phyloP scores from a whole-genome alignment of 2,888 invertebrate species.

The Empis livida region DNA sequence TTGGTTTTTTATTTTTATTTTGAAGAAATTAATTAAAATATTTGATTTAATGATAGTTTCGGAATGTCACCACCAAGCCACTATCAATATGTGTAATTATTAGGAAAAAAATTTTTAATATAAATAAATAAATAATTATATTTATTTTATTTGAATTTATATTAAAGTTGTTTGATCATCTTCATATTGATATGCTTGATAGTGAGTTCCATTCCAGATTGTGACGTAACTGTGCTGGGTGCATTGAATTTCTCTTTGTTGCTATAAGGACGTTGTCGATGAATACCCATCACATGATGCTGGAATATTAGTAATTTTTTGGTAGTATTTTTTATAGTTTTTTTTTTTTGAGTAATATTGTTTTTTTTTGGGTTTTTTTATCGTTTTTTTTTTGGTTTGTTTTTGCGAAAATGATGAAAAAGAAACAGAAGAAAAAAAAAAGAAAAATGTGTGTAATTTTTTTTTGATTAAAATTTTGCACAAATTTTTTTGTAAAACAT shows the following conservation, averaged over 20 bases:
- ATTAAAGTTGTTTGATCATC: constrained; percentile 19
- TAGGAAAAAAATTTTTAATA: too few species aligned
- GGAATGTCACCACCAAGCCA: too few species aligned
- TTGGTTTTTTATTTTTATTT: constrained; percentile 2
- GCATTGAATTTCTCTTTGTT: constrained; percentile 22
- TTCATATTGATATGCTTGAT: constrained; percentile 18
- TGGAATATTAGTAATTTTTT: constrained; percentile 36
- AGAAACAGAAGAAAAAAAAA: constrained; percentile 3
- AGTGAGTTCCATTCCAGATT: constrained; percentile 20
- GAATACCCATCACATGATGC: constrained; percentile 60
- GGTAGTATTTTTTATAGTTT: not conserved
- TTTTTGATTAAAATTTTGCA: too few species aligned
- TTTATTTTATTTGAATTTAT: constrained; percentile 3
- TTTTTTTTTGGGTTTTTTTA: constrained; percentile 4
- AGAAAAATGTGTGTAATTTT: not conserved
- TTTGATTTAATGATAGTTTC: not conserved
- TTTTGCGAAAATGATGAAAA: constrained; percentile 1
- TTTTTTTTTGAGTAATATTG: constrained; percentile 6
- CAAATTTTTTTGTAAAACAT: too few species aligned
- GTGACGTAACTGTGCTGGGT: constrained; percentile 18
- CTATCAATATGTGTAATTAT: too few species aligned
- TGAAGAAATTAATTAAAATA: not conserved
- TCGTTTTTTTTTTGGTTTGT: constrained; percentile 1
- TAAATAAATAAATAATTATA: too few species aligned
- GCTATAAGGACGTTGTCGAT: constrained; percentile 57